These are phyloP conservation scores for Halichondria panicea DNA, from an alignment of 37 sponge, comb jelly and placozoan genomes.

Conservation along the genomic window DNA sequence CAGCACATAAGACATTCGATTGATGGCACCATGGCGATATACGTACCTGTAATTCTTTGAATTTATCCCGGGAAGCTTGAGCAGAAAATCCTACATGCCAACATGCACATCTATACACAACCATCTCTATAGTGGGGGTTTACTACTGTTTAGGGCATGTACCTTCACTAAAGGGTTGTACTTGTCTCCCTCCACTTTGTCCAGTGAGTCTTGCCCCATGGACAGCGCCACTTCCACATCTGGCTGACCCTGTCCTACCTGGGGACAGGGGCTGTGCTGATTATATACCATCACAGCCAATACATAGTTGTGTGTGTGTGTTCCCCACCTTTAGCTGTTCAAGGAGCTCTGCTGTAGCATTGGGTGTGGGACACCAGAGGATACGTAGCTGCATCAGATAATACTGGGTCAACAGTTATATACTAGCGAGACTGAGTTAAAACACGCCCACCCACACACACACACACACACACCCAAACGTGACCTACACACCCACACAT, in stretches of 20 bases:
- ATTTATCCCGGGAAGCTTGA: constrained; percentile 90
- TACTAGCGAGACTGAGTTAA: too few species aligned
- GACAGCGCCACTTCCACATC: constrained; percentile 61
- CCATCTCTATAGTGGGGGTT: not conserved
- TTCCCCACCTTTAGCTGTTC: constrained; percentile 75
- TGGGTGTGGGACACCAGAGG: constrained; percentile 85
- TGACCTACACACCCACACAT: too few species aligned
- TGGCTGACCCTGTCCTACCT: constrained; percentile 74
- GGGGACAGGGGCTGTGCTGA: not conserved
- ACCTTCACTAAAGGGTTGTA: constrained; percentile 56
- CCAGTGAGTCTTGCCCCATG: constrained; percentile 38
- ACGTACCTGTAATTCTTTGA: constrained; percentile 82
- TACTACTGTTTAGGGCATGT: not conserved
- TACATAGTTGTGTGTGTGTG: not conserved
- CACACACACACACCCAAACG: too few species aligned
- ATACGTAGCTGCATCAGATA: constrained; percentile 68
- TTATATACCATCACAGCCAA: not conserved
- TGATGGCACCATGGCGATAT: too few species aligned
- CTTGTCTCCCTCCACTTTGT: constrained; percentile 2
- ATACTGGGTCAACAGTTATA: too few species aligned
- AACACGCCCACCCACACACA: too few species aligned
- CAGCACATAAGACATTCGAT: too few species aligned
- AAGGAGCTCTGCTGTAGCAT: constrained; percentile 90
- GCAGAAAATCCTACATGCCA: constrained; percentile 73
- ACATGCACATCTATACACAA: not conserved